Conservation (phyloP, 2,113 vertebrate species). For the Protomyctophum bolini region DNA sequence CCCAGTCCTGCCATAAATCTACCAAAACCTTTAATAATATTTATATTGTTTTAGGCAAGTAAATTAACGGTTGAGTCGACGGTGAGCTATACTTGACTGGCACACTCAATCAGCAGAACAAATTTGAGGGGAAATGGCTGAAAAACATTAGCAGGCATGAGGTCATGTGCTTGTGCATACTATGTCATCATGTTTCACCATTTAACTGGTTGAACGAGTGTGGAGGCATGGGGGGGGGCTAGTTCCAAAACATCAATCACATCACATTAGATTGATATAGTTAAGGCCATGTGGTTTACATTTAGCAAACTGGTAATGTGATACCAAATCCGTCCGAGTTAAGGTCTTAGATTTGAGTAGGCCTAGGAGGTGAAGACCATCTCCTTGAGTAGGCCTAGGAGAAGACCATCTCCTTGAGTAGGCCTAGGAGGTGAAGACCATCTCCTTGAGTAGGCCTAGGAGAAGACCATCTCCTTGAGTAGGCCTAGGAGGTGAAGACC, state of each 20-base stretch:
- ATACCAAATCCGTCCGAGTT: slow-evolving; percentile 53
- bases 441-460: slow-evolving; percentile 66
- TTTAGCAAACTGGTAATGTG: slow-evolving; percentile 61
- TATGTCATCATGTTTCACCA: slow-evolving; percentile 35
- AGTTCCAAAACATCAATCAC: slow-evolving; percentile 17
- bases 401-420: slow-evolving; percentile 62
- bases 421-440: slow-evolving; percentile 46
- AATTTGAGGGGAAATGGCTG: slow-evolving; percentile 42
- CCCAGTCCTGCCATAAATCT: slow-evolving; percentile 26
- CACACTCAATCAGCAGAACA: slow-evolving; percentile 25
- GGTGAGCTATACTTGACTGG: slow-evolving; percentile 8
- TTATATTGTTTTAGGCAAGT: slow-evolving; percentile 14
- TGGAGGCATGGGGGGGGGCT: not conserved
- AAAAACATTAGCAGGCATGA: slow-evolving; percentile 55
- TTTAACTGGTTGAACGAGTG: slow-evolving; percentile 23
- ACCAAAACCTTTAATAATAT: slow-evolving; percentile 11
- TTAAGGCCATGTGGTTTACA: slow-evolving; percentile 53
- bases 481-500: too few species aligned
- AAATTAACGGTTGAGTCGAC: slow-evolving; percentile 33
- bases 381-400: not conserved
- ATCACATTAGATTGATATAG: slow-evolving; percentile 5
- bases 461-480: slow-evolving; percentile 62
- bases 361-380: slow-evolving; percentile 26
- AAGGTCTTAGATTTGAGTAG: slow-evolving; percentile 44
- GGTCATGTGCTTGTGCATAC: slow-evolving; percentile 44